phyloP scores from a whole-genome alignment of 2,888 invertebrate genomes.

The Eristalis pertinax region DNA sequence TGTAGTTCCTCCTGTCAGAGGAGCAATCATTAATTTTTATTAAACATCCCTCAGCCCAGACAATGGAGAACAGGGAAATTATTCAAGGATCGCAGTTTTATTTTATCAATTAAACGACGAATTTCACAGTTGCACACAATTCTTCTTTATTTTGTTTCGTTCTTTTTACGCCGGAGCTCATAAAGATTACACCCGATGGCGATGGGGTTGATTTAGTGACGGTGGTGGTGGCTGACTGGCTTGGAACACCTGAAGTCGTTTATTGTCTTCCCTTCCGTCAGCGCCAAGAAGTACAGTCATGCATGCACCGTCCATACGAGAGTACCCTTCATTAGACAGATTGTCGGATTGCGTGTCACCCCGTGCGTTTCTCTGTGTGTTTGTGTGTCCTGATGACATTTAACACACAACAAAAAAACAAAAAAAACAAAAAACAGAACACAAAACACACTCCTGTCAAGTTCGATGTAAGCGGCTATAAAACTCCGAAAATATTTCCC shows the following conservation, averaged over 20 bases:
- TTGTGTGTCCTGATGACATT: conserved; percentile 56
- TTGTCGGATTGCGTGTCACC: conserved; percentile 69
- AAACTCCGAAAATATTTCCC: conserved; percentile 55
- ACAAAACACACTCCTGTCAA: conserved; percentile 30
- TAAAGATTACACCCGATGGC: conserved; percentile 44
- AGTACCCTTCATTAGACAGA: conserved; percentile 69
- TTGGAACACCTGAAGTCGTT: conserved; percentile 71
- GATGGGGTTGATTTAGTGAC: conserved; percentile 1
- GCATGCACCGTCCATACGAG: conserved; percentile 17
- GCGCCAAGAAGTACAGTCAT: conserved; percentile 63
- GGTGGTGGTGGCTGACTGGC: conserved; percentile 61
- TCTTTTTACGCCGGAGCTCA: conserved; percentile 47
- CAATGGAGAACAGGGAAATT: conserved; percentile 7
- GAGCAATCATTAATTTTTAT: conserved; percentile 60
- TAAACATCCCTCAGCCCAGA: conserved; percentile 42
- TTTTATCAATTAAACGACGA: conserved; percentile 72
- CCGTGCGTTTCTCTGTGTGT: conserved; percentile 10
- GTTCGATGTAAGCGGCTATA: conserved; percentile 65
- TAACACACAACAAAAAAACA: conserved; percentile 31
- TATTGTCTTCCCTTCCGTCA: conserved; percentile 57
- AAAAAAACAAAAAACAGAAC: conserved; percentile 16
- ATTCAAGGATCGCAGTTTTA: conserved; percentile 47
- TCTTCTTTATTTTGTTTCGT: conserved; percentile 32
- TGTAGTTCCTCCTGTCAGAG: conserved; percentile 30
- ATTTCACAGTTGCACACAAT: conserved; percentile 72